phyloP scores from a whole-genome alignment of 2,888 invertebrate genomes.

The Meiosimyza platycephala region DNA sequence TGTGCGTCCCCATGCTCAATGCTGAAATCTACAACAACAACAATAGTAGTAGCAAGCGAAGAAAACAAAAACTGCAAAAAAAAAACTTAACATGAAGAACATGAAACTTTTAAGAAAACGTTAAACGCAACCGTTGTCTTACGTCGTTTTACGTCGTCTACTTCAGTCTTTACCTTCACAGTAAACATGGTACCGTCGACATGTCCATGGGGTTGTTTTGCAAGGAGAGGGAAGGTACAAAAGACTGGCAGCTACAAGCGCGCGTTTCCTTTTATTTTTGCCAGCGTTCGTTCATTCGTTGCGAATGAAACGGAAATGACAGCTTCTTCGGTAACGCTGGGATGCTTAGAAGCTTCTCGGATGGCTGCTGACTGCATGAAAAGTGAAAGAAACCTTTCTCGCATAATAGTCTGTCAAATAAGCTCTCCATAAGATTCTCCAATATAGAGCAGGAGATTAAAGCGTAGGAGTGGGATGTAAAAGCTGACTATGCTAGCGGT shows the following conservation, averaged over 20 bases:
- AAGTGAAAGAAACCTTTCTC: slow-evolving; percentile 65
- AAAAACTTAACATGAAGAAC: slow-evolving; percentile 43
- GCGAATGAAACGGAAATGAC: slow-evolving; percentile 65
- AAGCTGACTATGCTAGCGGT: too few species aligned
- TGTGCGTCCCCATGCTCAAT: slow-evolving; percentile 1
- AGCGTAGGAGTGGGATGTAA: too few species aligned
- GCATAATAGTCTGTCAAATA: slow-evolving; percentile 63
- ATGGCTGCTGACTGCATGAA: slow-evolving; percentile 44
- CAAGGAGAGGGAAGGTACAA: too few species aligned
- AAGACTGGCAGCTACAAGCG: too few species aligned
- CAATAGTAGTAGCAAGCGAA: slow-evolving; percentile 28
- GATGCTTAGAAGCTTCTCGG: slow-evolving; percentile 23
- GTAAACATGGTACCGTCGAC: too few species aligned
- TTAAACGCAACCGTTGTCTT: slow-evolving; percentile 47
- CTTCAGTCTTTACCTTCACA: slow-evolving; percentile 5
- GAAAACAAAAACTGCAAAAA: slow-evolving; percentile 32
- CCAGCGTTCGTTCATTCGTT: slow-evolving; percentile 27
- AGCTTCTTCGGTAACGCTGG: slow-evolving; percentile 55
- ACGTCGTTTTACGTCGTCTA: slow-evolving; percentile 23
- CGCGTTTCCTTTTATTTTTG: too few species aligned
- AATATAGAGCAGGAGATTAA: too few species aligned
- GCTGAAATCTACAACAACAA: slow-evolving; percentile 35
- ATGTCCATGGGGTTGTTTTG: too few species aligned
- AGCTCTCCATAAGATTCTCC: slow-evolving; percentile 8
- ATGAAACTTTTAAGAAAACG: slow-evolving; percentile 50